These are phyloP conservation scores for Philaethria dido DNA, from an alignment of 2,888 invertebrate genomes.

Conservation along the genomic window DNA sequence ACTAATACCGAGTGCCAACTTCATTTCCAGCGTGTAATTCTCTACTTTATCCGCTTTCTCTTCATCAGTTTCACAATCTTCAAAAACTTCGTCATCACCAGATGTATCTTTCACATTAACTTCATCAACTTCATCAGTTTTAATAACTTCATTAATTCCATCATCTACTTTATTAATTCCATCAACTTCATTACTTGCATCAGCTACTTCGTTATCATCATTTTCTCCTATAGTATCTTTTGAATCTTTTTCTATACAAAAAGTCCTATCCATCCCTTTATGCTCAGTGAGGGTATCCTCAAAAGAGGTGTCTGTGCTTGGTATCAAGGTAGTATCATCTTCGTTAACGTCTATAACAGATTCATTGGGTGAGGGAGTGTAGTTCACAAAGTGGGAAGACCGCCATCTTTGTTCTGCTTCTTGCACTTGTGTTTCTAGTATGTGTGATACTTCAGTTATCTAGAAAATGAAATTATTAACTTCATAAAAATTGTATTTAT, in stretches of 20 bases:
- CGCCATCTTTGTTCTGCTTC: slow-evolving; percentile 66
- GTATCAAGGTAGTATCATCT: slow-evolving; percentile 55
- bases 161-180: slow-evolving; percentile 14
- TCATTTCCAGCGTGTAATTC: slow-evolving; percentile 75
- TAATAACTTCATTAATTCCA: slow-evolving; percentile 4
- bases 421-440: slow-evolving; percentile 70
- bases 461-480: too few relatives aligned
- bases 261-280: slow-evolving; percentile 8
- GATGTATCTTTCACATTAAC: slow-evolving; percentile 43
- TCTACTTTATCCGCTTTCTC: slow-evolving; percentile 46
- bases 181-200: slow-evolving; percentile 43
- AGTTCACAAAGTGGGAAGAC: slow-evolving; percentile 56
- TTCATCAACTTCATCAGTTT: slow-evolving; percentile 24
- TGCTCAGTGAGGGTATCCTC: slow-evolving; percentile 71
- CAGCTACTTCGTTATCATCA: not conserved
- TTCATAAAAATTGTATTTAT: too few relatives aligned
- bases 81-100: slow-evolving; percentile 61
- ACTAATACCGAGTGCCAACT: slow-evolving; percentile 47
- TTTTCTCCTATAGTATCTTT: slow-evolving; percentile 41
- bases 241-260: slow-evolving; percentile 1
- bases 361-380: slow-evolving; percentile 52
- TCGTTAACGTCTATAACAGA: slow-evolving; percentile 59
- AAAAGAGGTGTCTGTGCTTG: slow-evolving; percentile 57
- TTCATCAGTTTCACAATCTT: slow-evolving; percentile 65
- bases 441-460: slow-evolving; percentile 73